phyloP scores from a whole-genome alignment of 2,797 vertebrate species.

The Parauchenoglanis punctatus region DNA sequence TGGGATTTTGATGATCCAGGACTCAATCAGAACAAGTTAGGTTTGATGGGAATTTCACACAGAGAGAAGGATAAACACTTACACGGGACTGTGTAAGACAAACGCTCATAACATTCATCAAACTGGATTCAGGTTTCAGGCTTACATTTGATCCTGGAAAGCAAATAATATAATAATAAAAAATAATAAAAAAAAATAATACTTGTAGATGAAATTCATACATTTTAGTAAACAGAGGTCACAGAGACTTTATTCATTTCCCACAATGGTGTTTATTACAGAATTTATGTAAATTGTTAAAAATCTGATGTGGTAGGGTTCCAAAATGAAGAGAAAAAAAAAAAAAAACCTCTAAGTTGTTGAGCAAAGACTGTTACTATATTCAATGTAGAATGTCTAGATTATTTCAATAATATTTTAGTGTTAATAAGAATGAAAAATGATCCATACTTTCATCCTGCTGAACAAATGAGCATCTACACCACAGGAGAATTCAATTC shows the following conservation, averaged over 20 bases:
- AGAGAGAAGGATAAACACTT: not conserved
- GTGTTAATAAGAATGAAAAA: not conserved
- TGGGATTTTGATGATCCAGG: not conserved
- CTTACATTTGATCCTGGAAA: not conserved
- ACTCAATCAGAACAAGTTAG: not conserved
- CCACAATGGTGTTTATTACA: constrained; percentile 48
- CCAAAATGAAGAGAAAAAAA: not conserved
- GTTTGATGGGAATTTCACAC: not conserved
- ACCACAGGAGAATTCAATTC: not conserved
- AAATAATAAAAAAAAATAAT: not conserved
- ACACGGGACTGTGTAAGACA: not conserved
- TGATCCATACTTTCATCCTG: not conserved
- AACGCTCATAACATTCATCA: not conserved
- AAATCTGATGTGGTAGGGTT: constrained; percentile 2
- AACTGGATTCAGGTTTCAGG: not conserved
- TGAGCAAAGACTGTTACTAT: not conserved
- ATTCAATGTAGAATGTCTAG: not conserved
- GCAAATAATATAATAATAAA: not conserved
- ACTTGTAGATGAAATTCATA: not conserved
- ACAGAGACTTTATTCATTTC: not conserved
- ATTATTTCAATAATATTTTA: not conserved
- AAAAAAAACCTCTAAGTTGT: not conserved
- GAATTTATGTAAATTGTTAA: constrained; percentile 7
- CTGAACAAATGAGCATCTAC: not conserved
- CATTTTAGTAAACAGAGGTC: not conserved